phyloP scores from a whole-genome alignment of 2,113 vertebrate species.

The Colaptes auratus region DNA sequence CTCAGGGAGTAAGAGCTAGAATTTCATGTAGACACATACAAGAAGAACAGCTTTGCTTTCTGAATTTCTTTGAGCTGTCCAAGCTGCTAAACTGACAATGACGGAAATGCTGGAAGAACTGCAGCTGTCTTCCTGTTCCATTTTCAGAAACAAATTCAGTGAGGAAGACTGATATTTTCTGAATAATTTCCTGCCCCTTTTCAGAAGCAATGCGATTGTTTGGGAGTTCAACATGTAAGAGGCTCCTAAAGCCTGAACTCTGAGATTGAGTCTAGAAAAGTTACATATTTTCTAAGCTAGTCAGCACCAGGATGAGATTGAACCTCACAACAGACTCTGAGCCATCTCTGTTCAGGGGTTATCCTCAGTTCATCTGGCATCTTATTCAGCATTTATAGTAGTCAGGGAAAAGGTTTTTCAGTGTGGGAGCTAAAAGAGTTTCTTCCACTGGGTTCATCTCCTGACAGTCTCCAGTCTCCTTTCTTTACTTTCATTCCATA shows the following conservation, averaged over 20 bases:
- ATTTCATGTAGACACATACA: not conserved
- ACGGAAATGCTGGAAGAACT: not conserved
- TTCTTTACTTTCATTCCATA: not conserved
- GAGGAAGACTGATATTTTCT: conserved; percentile 15
- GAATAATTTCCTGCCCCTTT: not conserved
- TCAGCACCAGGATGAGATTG: not conserved
- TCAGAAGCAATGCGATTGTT: conserved; percentile 9
- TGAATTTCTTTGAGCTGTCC: not conserved
- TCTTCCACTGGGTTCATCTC: not conserved
- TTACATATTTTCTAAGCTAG: rapidly evolving
- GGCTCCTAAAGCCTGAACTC: not conserved
- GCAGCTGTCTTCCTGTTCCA: not conserved
- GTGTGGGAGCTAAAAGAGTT: not conserved
- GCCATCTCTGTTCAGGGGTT: not conserved
- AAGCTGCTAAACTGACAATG: not conserved
- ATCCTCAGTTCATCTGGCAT: not conserved
- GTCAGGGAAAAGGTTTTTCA: not conserved
- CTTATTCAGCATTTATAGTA: not conserved
- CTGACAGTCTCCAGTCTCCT: not conserved
- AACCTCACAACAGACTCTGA: not conserved
- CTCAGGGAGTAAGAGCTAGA: not conserved
- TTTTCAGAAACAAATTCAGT: not conserved
- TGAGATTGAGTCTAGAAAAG: not conserved
- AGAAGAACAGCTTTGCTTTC: not conserved
- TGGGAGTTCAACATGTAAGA: not conserved